phyloP scores from a whole-genome alignment of 2,888 invertebrate species.

The Actias luna region DNA sequence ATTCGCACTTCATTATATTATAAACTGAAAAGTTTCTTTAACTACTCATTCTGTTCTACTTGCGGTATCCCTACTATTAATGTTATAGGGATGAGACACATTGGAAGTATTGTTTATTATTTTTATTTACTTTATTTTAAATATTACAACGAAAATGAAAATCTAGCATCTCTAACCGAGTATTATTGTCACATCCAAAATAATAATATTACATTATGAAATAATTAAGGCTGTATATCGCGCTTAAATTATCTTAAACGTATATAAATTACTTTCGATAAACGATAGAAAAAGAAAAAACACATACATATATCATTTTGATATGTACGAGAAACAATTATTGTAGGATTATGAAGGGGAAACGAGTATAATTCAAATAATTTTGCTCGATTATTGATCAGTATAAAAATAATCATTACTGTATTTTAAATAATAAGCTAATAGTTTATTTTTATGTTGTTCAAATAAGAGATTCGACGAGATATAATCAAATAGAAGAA shows the following conservation, averaged over 20 bases:
- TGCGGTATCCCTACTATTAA: not conserved
- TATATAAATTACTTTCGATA: constrained; percentile 36
- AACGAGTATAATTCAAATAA: constrained; percentile 29
- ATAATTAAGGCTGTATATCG: constrained; percentile 29
- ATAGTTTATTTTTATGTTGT: not conserved
- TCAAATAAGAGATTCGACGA: not conserved
- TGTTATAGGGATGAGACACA: not conserved
- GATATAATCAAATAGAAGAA: not conserved
- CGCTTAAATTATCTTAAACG: constrained; percentile 35
- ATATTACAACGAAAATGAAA: constrained; percentile 38
- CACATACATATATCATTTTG: constrained; percentile 48
- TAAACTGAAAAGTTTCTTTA: not conserved
- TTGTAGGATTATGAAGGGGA: constrained; percentile 31
- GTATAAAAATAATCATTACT: constrained; percentile 26
- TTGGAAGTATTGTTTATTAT: constrained; percentile 20
- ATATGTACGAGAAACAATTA: constrained; percentile 69
- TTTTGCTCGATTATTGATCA: constrained; percentile 68
- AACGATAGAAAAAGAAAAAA: constrained; percentile 12
- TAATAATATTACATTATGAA: constrained; percentile 27
- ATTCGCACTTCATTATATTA: constrained; percentile 46
- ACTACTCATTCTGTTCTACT: constrained; percentile 28
- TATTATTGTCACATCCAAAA: constrained; percentile 64
- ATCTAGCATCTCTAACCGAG: constrained; percentile 54
- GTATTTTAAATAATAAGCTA: constrained; percentile 21
- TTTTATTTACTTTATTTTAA: constrained; percentile 21